Evolutionary conservation across 2,113 vertebrate species (phyloP), one percentile per base, ranked within the genome.

Genomic region (Epinephelus moara): DNA sequence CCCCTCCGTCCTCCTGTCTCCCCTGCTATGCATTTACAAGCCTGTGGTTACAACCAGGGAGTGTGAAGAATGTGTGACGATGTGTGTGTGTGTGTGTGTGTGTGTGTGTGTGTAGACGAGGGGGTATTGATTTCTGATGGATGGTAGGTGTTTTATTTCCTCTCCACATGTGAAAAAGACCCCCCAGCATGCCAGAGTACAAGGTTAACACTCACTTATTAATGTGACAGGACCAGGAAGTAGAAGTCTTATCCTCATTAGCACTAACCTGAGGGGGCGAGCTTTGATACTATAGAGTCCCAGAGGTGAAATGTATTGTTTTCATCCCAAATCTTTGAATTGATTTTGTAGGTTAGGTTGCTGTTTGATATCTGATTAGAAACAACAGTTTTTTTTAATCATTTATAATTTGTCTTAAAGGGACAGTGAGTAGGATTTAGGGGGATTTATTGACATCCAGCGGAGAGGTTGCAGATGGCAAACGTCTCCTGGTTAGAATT

Each of bases 71-170:
- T 60, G 30, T 70, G 57, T 67, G 6, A 8, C 5, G 3, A 8
- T 21, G 19, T 53, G 1, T 55, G 53, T 55, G 53, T 55, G 53
- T 74, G 61, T 87, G 77, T 82, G 37, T 68, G 76, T 76, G 42
- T 49, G 52, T 49, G 61, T 61, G 67, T 77, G n/a, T 50, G 25
- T 62, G 25, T 70, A 45, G 42, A 45, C 37, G 63, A 37, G 42
- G 50, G 25, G 55, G 63, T 81, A 90, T 88, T 83, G 84, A 88
- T 90, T 91, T 87, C 80, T 72, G 75, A 81, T 63, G 72, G 61
- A 81, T 56, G 18, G 40, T 52, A 57, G 78, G 84, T 84, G 82
- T 70, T 91, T 88, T 84, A 87, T 86, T 83, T 85, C 84, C 68
- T 53, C 81, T 69, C 6, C 62, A 72, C 70, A 72, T 89, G 81